phyloP scores from a whole-genome alignment of 2,113 vertebrate genomes.

The Proterorhinus semilunaris region DNA sequence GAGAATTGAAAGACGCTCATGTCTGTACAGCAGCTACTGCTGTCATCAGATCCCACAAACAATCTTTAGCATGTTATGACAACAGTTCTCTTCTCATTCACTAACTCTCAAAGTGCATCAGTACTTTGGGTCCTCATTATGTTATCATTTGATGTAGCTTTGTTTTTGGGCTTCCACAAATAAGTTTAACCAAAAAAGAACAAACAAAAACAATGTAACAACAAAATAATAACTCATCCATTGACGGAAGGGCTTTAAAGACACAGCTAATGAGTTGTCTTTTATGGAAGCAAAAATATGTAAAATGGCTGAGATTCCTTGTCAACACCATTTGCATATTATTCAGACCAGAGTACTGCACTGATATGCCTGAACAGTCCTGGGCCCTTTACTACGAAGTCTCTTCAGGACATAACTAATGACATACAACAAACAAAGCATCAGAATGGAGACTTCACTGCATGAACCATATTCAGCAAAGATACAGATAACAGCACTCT shows the following conservation, averaged over 20 bases:
- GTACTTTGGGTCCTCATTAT: conserved; percentile 65
- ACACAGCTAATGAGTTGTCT: conserved; percentile 24
- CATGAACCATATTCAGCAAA: conserved; percentile 43
- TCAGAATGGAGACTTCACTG: conserved; percentile 49
- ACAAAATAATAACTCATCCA: conserved; percentile 28
- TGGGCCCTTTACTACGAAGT: conserved; percentile 31
- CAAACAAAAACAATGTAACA: conserved; percentile 20
- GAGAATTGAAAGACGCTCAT: conserved; percentile 34
- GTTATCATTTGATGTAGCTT: conserved; percentile 32
- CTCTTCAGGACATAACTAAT: neutral
- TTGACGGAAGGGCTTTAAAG: conserved; percentile 16
- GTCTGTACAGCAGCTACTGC: conserved; percentile 17
- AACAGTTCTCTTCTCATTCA: conserved; percentile 20
- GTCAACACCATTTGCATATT: conserved; percentile 73
- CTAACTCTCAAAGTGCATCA: conserved; percentile 61
- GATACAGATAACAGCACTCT: conserved; percentile 41
- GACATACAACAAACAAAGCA: conserved; percentile 28
- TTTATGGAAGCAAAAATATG: conserved; percentile 55
- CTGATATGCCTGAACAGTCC: conserved; percentile 45
- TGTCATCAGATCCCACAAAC: conserved; percentile 13
- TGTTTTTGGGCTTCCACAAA: neutral
- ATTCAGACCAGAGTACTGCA: conserved; percentile 51
- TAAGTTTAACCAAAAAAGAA: conserved; percentile 4
- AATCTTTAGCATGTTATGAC: conserved; percentile 29
- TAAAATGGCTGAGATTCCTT: conserved; percentile 74